A percentile compares a stretch with the other conserved stretches of the same genome.
phyloP scores from a whole-genome alignment of 2,113 vertebrate genomes.

The Psittacara wagleri region DNA sequence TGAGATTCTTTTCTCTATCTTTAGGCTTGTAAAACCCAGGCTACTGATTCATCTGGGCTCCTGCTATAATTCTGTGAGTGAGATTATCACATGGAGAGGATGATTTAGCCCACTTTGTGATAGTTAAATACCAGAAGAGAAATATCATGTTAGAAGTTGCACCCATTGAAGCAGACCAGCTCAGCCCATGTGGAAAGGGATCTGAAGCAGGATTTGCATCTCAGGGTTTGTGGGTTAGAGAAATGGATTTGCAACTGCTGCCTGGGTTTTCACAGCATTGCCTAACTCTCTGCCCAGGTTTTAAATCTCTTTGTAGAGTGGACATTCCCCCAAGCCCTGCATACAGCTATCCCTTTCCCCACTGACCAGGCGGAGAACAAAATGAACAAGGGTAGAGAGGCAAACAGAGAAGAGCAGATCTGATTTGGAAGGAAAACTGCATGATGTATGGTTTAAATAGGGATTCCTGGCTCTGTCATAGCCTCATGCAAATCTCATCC shows the following conservation, averaged over 20 bases:
- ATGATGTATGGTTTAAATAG: neutral
- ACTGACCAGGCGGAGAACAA: rapidly evolving
- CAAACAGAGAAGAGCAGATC: neutral
- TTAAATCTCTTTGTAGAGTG: neutral
- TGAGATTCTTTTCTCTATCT: neutral
- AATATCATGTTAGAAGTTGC: neutral
- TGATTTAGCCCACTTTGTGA: neutral
- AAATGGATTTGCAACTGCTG: neutral
- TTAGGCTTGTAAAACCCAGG: neutral
- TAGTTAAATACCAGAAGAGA: neutral
- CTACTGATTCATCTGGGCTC: neutral
- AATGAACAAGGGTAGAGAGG: neutral
- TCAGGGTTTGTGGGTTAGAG: neutral
- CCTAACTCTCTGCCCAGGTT: neutral
- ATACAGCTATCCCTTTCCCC: neutral
- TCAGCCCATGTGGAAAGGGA: neutral
- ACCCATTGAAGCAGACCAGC: neutral
- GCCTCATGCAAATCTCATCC: neutral
- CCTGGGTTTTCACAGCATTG: neutral
- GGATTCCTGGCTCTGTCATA: neutral
- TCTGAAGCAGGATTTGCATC: neutral
- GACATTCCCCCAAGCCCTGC: neutral
- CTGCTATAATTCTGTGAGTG: neutral
- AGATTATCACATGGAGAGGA: neutral
- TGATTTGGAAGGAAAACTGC: neutral